Evolutionary conservation across 2,113 vertebrate genomes (phyloP).

Genomic region (Sinocyclocheilus rhinocerous): DNA sequence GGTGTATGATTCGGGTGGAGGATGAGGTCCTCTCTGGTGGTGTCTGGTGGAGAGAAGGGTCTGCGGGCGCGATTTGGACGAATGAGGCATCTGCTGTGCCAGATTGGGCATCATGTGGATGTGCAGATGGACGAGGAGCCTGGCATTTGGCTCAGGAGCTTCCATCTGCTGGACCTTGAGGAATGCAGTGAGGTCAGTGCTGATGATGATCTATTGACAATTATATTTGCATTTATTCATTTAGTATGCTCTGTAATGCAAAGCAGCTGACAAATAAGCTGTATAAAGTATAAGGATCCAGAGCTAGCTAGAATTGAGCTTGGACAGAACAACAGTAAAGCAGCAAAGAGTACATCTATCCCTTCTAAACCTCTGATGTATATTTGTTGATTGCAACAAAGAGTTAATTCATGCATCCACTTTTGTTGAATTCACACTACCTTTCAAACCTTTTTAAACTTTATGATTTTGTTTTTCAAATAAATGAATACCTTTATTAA

Average conservation of each 20-base stretch:
- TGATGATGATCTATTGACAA: neutral
- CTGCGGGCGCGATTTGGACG: constrained; percentile 64
- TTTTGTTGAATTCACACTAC: neutral
- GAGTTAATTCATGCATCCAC: neutral
- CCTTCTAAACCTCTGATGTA: neutral
- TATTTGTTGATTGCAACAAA: neutral
- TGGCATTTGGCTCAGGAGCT: constrained; percentile 74
- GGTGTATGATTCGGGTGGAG: constrained; percentile 13
- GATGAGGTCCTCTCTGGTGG: constrained; percentile 67
- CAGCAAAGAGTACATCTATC: neutral
- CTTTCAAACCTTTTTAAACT: neutral
- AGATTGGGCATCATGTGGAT: constrained; percentile 48
- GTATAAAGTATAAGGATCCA: neutral
- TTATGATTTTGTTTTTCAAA: no score
- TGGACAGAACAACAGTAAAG: neutral
- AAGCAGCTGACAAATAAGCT: neutral
- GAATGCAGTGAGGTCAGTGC: constrained; percentile 64
- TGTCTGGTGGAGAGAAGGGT: constrained; percentile 58
- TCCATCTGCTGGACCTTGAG: constrained; percentile 68
- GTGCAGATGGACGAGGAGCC: constrained; percentile 64
- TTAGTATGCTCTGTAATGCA: neutral
- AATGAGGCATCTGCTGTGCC: constrained; percentile 70
- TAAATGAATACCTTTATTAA: neutral
- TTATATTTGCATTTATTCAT: neutral
- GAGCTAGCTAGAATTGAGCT: neutral